A percentile compares a stretch with the other conserved stretches of the same genome.
Conservation (phyloP, 2,113 vertebrate genomes). For the Lycaon pictus region DNA sequence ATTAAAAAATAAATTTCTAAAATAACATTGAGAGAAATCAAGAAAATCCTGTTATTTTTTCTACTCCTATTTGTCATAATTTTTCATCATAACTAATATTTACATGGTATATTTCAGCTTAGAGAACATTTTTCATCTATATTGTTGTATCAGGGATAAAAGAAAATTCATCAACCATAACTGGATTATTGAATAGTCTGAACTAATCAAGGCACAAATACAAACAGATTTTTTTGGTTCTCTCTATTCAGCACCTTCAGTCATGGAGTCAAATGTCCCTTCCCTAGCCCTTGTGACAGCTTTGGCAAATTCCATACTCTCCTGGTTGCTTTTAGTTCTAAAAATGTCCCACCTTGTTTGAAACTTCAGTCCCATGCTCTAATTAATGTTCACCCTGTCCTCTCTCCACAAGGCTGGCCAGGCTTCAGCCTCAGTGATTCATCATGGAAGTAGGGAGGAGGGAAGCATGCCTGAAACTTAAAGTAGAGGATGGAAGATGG, state of each 20-base stretch:
- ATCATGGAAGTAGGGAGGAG: background rate
- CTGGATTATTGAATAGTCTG: constrained; percentile 36
- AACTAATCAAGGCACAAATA: constrained; percentile 13
- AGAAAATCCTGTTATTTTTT: constrained; percentile 33
- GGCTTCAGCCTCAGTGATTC: background rate
- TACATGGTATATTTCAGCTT: constrained; percentile 13
- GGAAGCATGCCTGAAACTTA: accelerated
- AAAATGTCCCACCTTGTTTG: background rate
- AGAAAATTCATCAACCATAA: constrained; percentile 48
- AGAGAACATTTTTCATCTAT: constrained; percentile 56
- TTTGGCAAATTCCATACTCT: background rate
- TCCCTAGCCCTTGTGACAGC: background rate
- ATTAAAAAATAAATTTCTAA: background rate
- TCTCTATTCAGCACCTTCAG: background rate
- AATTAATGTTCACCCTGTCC: background rate
- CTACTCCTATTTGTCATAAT: constrained; percentile 16
- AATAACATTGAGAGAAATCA: background rate
- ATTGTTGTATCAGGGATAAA: constrained; percentile 19
- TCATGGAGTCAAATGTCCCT: background rate
- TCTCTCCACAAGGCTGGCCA: background rate
- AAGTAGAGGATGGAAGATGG: background rate
- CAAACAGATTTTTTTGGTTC: background rate
- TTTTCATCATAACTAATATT: constrained; percentile 57
- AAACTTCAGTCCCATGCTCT: background rate
- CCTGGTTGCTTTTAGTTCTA: background rate